Conservation (phyloP, 2,888 invertebrate genomes). For the Osmoderma eremita region DNA sequence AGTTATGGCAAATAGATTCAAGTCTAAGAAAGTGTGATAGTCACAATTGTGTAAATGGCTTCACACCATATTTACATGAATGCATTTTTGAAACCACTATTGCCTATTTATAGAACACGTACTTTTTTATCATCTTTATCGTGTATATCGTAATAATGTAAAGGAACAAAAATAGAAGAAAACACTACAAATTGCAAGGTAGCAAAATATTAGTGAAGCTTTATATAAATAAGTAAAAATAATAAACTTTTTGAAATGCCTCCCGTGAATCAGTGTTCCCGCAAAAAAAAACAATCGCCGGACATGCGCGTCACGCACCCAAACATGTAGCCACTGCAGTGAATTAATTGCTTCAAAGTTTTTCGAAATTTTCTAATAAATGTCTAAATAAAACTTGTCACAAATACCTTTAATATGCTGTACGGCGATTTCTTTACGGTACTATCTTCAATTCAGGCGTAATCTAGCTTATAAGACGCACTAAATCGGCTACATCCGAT, state of each 20-base stretch:
- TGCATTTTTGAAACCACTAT: slow-evolving; percentile 9
- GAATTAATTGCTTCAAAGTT: slow-evolving; percentile 50
- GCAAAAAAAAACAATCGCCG: slow-evolving; percentile 53
- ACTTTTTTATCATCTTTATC: slow-evolving; percentile 2
- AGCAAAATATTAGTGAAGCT: slow-evolving; percentile 12
- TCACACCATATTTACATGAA: slow-evolving; percentile 18
- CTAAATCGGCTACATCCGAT: slow-evolving; percentile 36
- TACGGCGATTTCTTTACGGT: slow-evolving; percentile 39
- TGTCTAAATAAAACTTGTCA: slow-evolving; percentile 50
- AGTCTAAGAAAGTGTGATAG: slow-evolving; percentile 19
- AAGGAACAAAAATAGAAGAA: slow-evolving; percentile 1
- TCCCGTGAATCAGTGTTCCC: slow-evolving; percentile 50
- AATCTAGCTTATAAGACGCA: slow-evolving; percentile 43
- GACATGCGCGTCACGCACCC: slow-evolving; percentile 54
- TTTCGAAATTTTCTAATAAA: slow-evolving; percentile 39
- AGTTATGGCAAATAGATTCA: slow-evolving; percentile 12
- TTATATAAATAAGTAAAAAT: slow-evolving; percentile 38
- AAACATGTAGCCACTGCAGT: slow-evolving; percentile 59
- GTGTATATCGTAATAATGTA: neutral
- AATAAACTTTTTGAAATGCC: slow-evolving; percentile 45
- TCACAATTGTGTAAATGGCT: slow-evolving; percentile 19
- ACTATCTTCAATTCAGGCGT: slow-evolving; percentile 31
- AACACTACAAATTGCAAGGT: slow-evolving; percentile 4
- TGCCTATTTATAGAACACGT: slow-evolving; percentile 22
- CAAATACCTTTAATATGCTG: slow-evolving; percentile 51